Percentiles rank a stretch among this genome's conserved stretches.
Conservation (phyloP, 2,888 invertebrate genomes). For the Acanthosepion lycidas region DNA sequence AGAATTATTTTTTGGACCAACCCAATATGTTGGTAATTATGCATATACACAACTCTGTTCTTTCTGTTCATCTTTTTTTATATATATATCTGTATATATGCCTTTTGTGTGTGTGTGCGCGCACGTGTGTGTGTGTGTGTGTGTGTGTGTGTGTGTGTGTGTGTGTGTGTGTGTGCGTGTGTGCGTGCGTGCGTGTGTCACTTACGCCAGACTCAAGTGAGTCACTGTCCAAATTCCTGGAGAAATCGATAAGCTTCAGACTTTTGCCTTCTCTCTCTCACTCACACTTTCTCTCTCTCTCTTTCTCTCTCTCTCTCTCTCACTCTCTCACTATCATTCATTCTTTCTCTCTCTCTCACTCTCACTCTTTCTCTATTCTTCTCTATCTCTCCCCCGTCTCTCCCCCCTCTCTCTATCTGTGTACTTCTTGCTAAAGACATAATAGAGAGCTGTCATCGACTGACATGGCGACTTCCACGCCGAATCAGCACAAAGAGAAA, state of each 20-base stretch:
- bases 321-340: neutral
- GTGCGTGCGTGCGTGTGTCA: neutral
- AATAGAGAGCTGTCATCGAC: constrained; percentile 33
- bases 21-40: too few species aligned
- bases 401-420: neutral
- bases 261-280: neutral
- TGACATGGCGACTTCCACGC: neutral
- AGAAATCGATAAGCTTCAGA: neutral
- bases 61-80: neutral
- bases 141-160: neutral
- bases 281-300: neutral
- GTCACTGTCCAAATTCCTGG: constrained; percentile 33
- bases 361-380: neutral
- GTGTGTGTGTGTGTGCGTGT: neutral
- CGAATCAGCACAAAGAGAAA: too few species aligned
- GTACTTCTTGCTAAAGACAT: neutral
- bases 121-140: neutral
- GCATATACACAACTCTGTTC: too few species aligned
- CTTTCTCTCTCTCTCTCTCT: neutral
- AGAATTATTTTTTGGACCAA: too few species aligned
- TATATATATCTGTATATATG: neutral
- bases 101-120: neutral
- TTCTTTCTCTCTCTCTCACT: neutral
- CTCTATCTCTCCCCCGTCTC: neutral
- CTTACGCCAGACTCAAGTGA: neutral